Base-by-base conservation (phyloP, 2,888 invertebrate species). In the Orchestes rusci region DNA sequence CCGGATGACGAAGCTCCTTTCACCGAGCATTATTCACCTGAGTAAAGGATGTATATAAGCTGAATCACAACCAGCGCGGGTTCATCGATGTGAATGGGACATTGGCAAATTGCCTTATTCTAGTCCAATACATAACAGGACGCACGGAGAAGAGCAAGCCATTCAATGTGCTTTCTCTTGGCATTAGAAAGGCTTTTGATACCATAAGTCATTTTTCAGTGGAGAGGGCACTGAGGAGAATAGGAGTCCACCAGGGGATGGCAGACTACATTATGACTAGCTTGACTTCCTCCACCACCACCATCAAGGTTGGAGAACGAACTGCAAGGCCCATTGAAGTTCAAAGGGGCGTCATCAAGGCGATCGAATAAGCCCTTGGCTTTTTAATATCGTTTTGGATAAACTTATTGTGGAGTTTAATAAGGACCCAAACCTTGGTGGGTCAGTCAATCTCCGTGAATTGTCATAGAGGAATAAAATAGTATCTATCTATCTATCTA, bases 161-260 rank as follows among this genome's bases (percentile, higher is more conserved):
- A 10, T 23, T 23, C 7, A 23, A 23, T 10, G 23, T 23, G 7
- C 23, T 23, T 10, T 23, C 23, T 5, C 5, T 55, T 7, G 56
- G 54, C 39, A 35, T 56, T 1, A 4, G 38, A 12, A 56, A 55
- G 34, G 53, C 52, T 3, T 56, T 56, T 31, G 53, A 56, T 34
- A 49, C 50, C 3, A 43, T 56, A 1, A 43, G 50, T 3, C 53
- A 55, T 17, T 1, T 5, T 15, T 38, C 41, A 7, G 45, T 56
- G 7, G 13, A 16, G 1, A 29, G 54, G 13, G 53, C 52, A 0
- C 34, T 54, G 10, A 3, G 16, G 7, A 16, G 54, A 2, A 30
- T 43, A 7, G 40, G 36, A 3, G 13, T 55, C 16, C 40, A 43
- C 3, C 4, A 8, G 5, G 2, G 15, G n/a, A 5, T 31, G 1